These are phyloP conservation scores for Brotula barbata DNA, from an alignment of 2,797 vertebrate genomes.

Conservation along the genomic window DNA sequence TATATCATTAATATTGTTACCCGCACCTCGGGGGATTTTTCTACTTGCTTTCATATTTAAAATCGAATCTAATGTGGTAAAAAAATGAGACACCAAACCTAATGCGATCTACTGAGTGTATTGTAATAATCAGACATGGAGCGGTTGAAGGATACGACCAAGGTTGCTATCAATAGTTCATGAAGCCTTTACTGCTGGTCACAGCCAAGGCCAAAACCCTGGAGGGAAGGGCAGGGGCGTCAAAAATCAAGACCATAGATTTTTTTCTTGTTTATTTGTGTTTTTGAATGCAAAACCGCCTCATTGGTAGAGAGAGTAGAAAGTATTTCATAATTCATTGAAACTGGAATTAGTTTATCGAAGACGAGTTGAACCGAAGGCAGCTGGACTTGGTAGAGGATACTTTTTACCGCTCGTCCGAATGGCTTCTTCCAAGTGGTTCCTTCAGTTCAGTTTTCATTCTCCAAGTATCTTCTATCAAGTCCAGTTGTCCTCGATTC, in stretches of 20 bases:
- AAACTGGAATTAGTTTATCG: no score
- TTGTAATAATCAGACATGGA: constrained; percentile 29
- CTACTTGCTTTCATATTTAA: constrained; percentile 31
- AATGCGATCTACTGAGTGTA: constrained; percentile 14
- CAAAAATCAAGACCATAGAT: not conserved
- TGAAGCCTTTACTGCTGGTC: constrained; percentile 27
- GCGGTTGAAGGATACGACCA: constrained; percentile 21
- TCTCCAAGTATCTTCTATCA: no score
- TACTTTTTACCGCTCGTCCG: no score
- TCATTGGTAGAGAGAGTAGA: no score
- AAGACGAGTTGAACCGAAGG: no score
- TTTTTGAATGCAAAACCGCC: no score
- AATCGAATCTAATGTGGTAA: constrained; percentile 27
- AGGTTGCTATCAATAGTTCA: constrained; percentile 43
- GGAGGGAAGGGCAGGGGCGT: constrained; percentile 4
- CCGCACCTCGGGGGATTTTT: constrained; percentile 10
- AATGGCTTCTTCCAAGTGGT: no score
- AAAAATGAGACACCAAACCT: constrained; percentile 13
- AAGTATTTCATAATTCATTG: no score
- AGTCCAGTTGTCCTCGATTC: no score
- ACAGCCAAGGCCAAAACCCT: constrained; percentile 40
- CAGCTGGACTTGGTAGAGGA: no score
- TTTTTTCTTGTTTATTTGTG: no score
- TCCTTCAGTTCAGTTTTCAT: no score
- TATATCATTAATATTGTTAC: constrained; percentile 42